A percentile compares a stretch with the other conserved stretches of the same genome.
Conservation (phyloP, 2,888 invertebrate genomes). For the Adela reaumurella region DNA sequence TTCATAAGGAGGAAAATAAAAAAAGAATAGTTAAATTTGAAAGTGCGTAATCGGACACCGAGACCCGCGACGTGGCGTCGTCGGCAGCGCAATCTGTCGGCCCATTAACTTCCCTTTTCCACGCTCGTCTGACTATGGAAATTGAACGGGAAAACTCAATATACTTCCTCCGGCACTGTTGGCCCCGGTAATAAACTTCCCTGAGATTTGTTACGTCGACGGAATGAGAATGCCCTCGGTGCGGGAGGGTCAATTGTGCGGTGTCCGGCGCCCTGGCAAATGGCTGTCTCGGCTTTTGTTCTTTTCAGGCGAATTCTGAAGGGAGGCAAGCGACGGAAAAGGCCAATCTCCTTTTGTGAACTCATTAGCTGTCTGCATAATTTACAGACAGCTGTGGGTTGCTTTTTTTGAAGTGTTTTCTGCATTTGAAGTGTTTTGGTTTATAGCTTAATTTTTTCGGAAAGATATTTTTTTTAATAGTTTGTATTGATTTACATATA, state of each 20-base stretch:
- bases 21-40: conserved; percentile 22
- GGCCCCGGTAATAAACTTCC: conserved; percentile 17
- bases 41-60: conserved; percentile 36
- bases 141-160: conserved; percentile 52
- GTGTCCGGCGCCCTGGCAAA: background rate
- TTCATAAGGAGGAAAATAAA: background rate
- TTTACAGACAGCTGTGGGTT: too few relatives aligned
- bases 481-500: too few relatives aligned
- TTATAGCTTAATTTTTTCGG: too few relatives aligned
- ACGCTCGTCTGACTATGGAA: conserved; percentile 51
- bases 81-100: conserved; percentile 54
- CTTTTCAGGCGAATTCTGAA: background rate
- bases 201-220: conserved; percentile 28
- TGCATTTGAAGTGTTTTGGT: too few relatives aligned
- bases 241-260: conserved; percentile 1
- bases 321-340: background rate
- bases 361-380: background rate
- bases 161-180: conserved; percentile 29
- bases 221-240: conserved; percentile 5
- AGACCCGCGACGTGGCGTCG: conserved; percentile 17
- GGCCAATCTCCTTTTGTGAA: background rate
- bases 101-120: conserved; percentile 43
- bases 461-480: too few relatives aligned
- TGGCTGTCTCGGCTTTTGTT: background rate
- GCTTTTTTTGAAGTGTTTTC: too few relatives aligned